phyloP scores from a whole-genome alignment of 2,113 vertebrate genomes.

The Ivindomyrus marchei region DNA sequence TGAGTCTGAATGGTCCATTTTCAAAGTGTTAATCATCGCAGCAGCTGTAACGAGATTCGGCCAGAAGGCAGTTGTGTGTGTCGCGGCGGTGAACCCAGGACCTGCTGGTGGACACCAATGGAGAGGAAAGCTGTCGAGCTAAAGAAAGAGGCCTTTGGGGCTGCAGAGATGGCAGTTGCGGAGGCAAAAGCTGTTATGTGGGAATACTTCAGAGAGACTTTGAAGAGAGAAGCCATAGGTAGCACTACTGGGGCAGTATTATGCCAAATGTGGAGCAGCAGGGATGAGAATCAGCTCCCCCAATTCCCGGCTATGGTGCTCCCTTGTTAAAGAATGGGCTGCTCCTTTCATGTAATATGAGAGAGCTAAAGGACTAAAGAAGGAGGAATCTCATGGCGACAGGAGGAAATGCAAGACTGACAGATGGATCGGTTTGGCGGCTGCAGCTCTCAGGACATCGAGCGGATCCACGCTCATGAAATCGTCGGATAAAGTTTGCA shows the following conservation, averaged over 20 bases:
- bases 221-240: neutral
- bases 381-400: neutral
- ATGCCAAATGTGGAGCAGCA: neutral
- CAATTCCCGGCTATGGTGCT: neutral
- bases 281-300: neutral
- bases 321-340: neutral
- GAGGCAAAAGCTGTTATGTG: neutral
- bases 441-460: neutral
- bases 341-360: neutral
- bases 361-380: neutral
- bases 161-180: neutral
- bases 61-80: neutral
- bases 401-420: neutral
- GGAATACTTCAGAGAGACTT: neutral
- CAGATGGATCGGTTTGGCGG: neutral
- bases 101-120: neutral
- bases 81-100: neutral
- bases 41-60: neutral
- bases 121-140: neutral
- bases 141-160: neutral
- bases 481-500: neutral
- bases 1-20: neutral
- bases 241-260: neutral
- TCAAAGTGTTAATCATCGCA: neutral
- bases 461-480: neutral